These are phyloP conservation scores for Myzus persicae DNA, from an alignment of 1,140 invertebrate genomes.

Conservation along the genomic window DNA sequence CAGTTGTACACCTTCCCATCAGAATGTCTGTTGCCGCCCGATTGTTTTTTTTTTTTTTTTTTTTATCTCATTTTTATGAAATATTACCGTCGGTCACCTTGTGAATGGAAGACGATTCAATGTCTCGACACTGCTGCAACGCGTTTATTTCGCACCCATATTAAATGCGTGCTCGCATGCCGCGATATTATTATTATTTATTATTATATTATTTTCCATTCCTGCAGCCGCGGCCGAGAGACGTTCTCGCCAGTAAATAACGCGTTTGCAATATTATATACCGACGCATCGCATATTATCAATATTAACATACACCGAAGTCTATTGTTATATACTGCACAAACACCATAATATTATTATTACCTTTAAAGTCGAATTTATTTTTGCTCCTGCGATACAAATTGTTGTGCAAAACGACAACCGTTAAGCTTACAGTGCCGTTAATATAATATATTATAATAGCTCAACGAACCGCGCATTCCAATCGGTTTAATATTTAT, in stretches of 20 bases:
- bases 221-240: neutral
- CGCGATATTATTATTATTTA: neutral
- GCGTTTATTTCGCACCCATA: constrained; percentile 25
- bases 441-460: constrained; percentile 1
- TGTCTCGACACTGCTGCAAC: neutral
- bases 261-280: neutral
- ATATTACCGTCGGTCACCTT: constrained; percentile 6
- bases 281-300: neutral
- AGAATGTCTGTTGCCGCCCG: neutral
- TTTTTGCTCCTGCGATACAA: neutral
- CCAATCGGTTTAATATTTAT: neutral
- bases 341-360: neutral
- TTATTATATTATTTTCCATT: neutral
- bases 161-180: neutral
- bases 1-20: neutral
- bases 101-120: constrained; percentile 24
- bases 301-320: neutral
- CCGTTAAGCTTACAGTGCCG: too few species aligned
- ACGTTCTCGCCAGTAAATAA: neutral
- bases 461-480: neutral
- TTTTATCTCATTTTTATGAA: neutral
- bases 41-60: neutral
- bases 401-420: neutral
- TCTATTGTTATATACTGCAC: neutral
- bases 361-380: neutral